phyloP scores from a whole-genome alignment of 2,888 invertebrate species.

The Drosophila ezoana region DNA sequence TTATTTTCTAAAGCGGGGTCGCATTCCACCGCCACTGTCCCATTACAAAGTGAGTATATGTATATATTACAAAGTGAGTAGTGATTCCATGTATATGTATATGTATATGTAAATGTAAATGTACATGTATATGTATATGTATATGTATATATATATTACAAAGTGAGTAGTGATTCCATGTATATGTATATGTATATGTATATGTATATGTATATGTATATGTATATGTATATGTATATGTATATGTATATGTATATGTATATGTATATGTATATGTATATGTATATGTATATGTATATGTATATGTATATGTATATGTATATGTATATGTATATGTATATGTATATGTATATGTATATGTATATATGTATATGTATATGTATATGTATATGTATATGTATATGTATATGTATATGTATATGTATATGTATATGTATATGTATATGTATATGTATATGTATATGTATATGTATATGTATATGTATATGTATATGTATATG shows the following conservation, averaged over 20 bases:
- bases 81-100: background rate
- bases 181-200: background rate
- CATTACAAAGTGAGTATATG: conserved; percentile 39
- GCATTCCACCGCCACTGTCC: background rate
- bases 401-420: background rate
- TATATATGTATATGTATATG: background rate
- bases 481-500: conserved; percentile 3
- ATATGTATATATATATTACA: background rate
- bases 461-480: background rate
- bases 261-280: background rate
- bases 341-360: background rate
- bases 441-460: conserved; percentile 1
- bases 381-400: background rate
- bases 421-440: background rate
- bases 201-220: background rate
- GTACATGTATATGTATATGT: background rate
- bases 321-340: background rate
- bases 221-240: background rate
- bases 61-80: too few relatives aligned
- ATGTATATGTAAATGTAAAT: background rate
- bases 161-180: too few relatives aligned
- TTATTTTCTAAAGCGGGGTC: conserved; percentile 1
- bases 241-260: background rate
- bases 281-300: background rate
- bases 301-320: conserved; percentile 4